Conservation (phyloP, 2,113 vertebrate species). For the Rhinopomastus cyanomelas region DNA sequence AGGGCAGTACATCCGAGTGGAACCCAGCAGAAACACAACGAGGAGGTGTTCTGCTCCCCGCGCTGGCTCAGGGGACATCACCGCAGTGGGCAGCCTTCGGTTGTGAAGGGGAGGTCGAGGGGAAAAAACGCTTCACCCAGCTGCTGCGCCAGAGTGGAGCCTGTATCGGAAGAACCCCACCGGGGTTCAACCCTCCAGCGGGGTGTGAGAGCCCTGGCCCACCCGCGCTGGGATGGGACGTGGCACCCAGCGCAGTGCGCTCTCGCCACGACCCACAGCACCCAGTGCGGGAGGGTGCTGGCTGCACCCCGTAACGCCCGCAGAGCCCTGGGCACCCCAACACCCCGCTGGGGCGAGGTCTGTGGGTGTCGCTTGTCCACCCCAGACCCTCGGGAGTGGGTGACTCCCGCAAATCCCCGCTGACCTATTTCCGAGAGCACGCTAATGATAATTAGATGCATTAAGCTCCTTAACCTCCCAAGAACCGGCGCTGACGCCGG, state of each 20-base stretch:
- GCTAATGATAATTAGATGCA: background rate
- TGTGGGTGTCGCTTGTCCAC: background rate
- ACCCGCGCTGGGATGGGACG: background rate
- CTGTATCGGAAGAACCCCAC: no score
- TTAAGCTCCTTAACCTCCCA: background rate
- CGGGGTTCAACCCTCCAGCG: no score
- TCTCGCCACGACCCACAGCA: fast-evolving
- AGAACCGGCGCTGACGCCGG: background rate
- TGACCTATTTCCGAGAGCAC: background rate
- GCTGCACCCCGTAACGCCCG: background rate
- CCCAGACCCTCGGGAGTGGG: no score
- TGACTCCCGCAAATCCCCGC: background rate
- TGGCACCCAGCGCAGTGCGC: background rate
- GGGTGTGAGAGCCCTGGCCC: no score
- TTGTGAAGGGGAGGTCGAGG: no score
- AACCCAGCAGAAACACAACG: fast-evolving
- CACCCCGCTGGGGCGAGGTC: background rate
- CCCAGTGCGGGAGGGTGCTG: background rate
- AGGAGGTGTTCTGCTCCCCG: fast-evolving
- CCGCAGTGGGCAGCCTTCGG: no score
- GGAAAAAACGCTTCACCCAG: no score
- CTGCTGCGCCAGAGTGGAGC: no score
- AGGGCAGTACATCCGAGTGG: background rate
- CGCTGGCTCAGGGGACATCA: no score
- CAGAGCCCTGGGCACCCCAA: background rate